Evolutionary conservation across 2,797 vertebrate genomes (phyloP).

Genomic region (Epinephelus coioides): DNA sequence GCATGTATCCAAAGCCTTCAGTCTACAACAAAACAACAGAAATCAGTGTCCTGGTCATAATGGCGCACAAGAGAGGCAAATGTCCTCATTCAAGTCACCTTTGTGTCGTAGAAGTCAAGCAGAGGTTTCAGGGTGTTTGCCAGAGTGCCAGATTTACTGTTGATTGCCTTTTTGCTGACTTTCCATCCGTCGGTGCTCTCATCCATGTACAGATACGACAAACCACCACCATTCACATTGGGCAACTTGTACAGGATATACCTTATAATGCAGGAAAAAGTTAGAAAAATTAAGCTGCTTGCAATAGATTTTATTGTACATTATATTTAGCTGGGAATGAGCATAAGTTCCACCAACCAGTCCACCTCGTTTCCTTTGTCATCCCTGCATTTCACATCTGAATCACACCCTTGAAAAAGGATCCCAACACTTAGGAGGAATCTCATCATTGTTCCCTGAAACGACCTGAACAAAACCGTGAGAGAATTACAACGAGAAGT

Average conservation of each 20-base stretch:
- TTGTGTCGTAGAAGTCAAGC: slow-evolving; percentile 53
- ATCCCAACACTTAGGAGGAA: slow-evolving; percentile 38
- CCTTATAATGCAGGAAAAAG: slow-evolving; percentile 49
- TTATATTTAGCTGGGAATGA: not conserved
- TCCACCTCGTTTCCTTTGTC: slow-evolving; percentile 53
- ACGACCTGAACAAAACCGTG: slow-evolving; percentile 13
- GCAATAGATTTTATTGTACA: not conserved
- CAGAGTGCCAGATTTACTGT: slow-evolving; percentile 42
- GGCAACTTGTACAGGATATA: slow-evolving; percentile 75
- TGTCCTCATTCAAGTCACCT: slow-evolving; percentile 19
- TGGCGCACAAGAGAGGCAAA: not conserved
- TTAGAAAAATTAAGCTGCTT: no score
- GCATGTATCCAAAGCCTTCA: slow-evolving; percentile 68
- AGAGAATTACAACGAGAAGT: no score
- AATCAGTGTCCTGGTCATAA: not conserved
- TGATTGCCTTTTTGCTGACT: slow-evolving; percentile 23
- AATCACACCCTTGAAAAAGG: slow-evolving; percentile 37
- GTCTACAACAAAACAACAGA: slow-evolving; percentile 33
- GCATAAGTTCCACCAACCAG: slow-evolving; percentile 61
- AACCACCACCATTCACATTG: not conserved
- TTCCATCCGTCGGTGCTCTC: slow-evolving; percentile 56
- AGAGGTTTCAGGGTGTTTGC: slow-evolving; percentile 70
- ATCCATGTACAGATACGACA: slow-evolving; percentile 74
- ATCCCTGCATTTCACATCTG: slow-evolving; percentile 64
- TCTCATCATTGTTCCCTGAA: slow-evolving; percentile 44